phyloP scores from a whole-genome alignment of 2,797 vertebrate genomes.

The Semaprochilodus insignis region DNA sequence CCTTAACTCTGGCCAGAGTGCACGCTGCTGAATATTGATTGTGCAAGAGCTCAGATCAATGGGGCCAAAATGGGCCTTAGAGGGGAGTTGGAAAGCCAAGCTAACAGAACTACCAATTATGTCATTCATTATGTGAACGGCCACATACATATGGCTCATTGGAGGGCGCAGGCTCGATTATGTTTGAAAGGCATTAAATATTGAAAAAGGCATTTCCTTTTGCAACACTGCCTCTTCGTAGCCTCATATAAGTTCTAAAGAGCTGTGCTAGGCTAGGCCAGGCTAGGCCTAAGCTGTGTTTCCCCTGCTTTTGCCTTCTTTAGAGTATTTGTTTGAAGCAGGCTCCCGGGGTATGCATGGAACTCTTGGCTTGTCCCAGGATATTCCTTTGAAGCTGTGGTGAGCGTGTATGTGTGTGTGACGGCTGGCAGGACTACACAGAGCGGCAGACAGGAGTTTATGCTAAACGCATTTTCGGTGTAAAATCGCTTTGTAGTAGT shows the following conservation, averaged over 20 bases:
- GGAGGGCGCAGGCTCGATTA: conserved; percentile 28
- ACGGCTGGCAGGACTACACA: conserved; percentile 78
- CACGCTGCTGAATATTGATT: conserved; percentile 70
- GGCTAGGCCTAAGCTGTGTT: conserved; percentile 10
- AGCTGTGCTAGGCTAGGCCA: conserved; percentile 18
- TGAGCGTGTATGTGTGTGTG: conserved; percentile 68
- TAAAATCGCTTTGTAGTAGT: conserved; percentile 79
- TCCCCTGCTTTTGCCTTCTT: conserved; percentile 2
- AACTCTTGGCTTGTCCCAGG: conserved; percentile 36
- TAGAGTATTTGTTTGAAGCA: conserved; percentile 47
- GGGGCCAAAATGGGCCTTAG: conserved; percentile 61
- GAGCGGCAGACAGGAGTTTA: conserved; percentile 67
- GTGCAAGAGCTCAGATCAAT: conserved; percentile 73
- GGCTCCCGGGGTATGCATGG: conserved; percentile 72
- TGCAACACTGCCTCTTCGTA: background rate
- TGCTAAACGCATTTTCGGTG: conserved; percentile 70
- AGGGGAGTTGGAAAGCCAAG: conserved; percentile 56
- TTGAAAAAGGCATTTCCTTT: conserved; percentile 46
- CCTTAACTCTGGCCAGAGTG: conserved; percentile 55
- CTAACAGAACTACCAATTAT: conserved; percentile 70
- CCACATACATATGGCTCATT: conserved; percentile 36
- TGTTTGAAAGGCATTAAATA: conserved; percentile 49
- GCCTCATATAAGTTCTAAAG: conserved; percentile 18
- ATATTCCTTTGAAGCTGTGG: conserved; percentile 72
- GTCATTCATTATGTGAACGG: conserved; percentile 58